Percentiles rank a stretch among this genome's conserved stretches.
Conservation (phyloP, 2,888 invertebrate species). For the Germaria angustata region DNA sequence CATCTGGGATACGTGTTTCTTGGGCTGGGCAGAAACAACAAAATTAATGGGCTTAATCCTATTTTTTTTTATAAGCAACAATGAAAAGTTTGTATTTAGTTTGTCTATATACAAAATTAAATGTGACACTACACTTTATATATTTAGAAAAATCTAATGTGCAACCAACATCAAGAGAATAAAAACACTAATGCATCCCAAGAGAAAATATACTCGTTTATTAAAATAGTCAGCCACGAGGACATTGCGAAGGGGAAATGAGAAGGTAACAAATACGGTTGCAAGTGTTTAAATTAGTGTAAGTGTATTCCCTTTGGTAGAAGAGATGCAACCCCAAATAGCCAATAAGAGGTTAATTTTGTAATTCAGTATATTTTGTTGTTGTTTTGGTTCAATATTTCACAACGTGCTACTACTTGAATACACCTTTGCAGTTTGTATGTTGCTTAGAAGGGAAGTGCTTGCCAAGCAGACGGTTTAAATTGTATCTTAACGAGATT, state of each 20-base stretch:
- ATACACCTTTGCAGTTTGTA: slow-evolving; percentile 7
- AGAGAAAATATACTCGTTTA: slow-evolving; percentile 14
- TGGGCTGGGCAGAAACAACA: neutral
- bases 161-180: slow-evolving; percentile 43
- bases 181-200: slow-evolving; percentile 61
- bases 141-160: slow-evolving; percentile 34
- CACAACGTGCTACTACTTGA: neutral
- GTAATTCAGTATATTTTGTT: slow-evolving; percentile 36
- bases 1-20: neutral
- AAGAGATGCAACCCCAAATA: slow-evolving; percentile 48
- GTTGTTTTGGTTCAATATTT: neutral
- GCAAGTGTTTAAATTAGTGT: neutral
- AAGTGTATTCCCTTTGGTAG: slow-evolving; percentile 36
- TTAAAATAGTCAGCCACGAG: neutral
- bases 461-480: neutral
- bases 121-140: slow-evolving; percentile 58
- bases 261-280: neutral
- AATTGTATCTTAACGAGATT: slow-evolving; percentile 67
- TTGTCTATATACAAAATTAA: neutral
- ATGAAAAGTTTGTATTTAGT: neutral
- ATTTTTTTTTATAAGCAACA: neutral
- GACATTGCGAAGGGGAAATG: neutral
- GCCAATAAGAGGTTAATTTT: slow-evolving; percentile 61
- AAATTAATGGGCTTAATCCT: neutral
- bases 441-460: neutral